Evolutionary conservation across 2,797 vertebrate species (phyloP), one percentile per base, ranked within the genome.

Genomic region (Falco berigora): DNA sequence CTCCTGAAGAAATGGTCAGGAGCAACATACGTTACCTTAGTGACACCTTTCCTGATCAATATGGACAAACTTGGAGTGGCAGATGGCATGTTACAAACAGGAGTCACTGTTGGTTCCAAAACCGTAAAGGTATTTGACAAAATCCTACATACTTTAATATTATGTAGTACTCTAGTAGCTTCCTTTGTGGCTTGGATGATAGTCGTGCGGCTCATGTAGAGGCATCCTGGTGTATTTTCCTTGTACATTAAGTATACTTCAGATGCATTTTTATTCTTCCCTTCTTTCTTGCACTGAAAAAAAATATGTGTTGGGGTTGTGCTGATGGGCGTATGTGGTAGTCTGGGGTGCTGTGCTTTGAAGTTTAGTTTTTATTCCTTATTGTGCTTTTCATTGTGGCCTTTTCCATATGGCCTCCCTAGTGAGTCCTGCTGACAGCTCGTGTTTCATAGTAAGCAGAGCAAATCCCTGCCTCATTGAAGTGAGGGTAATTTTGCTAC

Each of bases 21-120:
- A 38, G 99, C 99, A 74, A 99, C 99, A 3, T 99, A 98, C 3
- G 98, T 99, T 93, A 99, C 99, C 16, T 97, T 99, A 44, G 98
- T 99, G 67, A 99, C 99, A 1, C 99, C 99, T 19, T 99, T 99
- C 95, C 97, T 99, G 79, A 98, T 98, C 80, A 99, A 99, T 97
- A 98, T 98, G 28, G 99, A 99, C 97, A 96, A 7, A 32, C 97
- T 99, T 85, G 99, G 99, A 32, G 69, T 99, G 9, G 99, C 99
- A 32, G 99, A 99, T 5, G 99, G 99, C 88, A 99, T 99, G 99
- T 83, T 99, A 96, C 98, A 98, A 97, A 98, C 98, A 1, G 99
- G 98, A 28, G 96, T 98, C 56, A 99, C 99, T 4, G 42, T 99
- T 91, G 98, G 98, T 38, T 97, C 97, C 59, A 99, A 99, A 96